Evolutionary conservation across 92 coral and sea anemone species (phyloP).

Genomic region (Zoanthus gigantus): DNA sequence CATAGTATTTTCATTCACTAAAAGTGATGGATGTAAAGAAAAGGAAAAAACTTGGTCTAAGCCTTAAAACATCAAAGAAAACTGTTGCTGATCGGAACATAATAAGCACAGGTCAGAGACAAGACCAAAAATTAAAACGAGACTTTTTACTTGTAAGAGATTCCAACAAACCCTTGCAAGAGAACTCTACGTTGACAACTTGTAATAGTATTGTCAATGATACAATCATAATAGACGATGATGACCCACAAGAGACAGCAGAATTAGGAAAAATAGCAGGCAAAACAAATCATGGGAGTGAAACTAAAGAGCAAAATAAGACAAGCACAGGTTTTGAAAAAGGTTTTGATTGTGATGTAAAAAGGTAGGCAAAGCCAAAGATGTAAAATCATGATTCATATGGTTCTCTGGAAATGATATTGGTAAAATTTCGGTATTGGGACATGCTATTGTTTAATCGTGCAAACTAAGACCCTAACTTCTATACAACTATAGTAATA

Average conservation of each 20-base stretch:
- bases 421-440: too few relatives aligned
- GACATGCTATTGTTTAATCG: too few relatives aligned
- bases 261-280: neutral
- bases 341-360: neutral
- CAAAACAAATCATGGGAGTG: neutral
- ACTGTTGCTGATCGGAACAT: constrained; percentile 2
- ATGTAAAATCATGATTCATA: too few relatives aligned
- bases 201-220: neutral
- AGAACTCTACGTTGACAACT: neutral
- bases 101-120: neutral
- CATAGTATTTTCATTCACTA: too few relatives aligned
- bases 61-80: constrained; percentile 42
- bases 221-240: constrained; percentile 12
- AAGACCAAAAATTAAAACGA: neutral
- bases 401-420: neutral
- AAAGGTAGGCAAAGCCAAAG: neutral
- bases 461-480: too few relatives aligned
- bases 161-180: constrained; percentile 14
- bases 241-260: constrained; percentile 6
- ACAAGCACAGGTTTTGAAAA: neutral
- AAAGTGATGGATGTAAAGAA: constrained; percentile 25
- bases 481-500: too few relatives aligned
- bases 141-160: neutral
- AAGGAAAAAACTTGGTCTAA: constrained; percentile 37
- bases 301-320: neutral